phyloP scores from a whole-genome alignment of 1,140 invertebrate species.

The Bombus soroeensis region DNA sequence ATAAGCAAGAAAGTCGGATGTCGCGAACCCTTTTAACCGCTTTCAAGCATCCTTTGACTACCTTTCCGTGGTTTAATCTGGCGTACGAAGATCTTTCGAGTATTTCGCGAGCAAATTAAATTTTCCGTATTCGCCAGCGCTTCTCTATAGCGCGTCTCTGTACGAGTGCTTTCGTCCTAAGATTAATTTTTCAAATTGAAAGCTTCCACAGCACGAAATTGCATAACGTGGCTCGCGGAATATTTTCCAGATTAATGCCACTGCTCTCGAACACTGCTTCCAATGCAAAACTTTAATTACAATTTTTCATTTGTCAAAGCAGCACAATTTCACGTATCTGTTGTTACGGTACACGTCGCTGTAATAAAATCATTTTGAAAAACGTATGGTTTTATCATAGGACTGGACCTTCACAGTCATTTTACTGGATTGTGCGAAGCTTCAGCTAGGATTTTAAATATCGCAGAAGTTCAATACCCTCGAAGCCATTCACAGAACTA shows the following conservation, averaged over 20 bases:
- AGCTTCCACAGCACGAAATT: neutral
- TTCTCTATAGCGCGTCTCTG: neutral
- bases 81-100: slow-evolving; percentile 26
- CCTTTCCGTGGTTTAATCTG: slow-evolving; percentile 33
- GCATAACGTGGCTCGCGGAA: neutral
- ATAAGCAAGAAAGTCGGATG: slow-evolving; percentile 6
- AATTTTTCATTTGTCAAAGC: neutral
- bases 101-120: slow-evolving; percentile 45
- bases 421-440: too few species aligned
- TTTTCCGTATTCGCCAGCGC: slow-evolving; percentile 30
- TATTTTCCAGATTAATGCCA: slow-evolving; percentile 8
- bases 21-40: slow-evolving; percentile 23
- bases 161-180: slow-evolving; percentile 13
- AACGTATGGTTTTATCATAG: too few species aligned
- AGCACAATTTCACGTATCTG: too few species aligned
- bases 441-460: neutral
- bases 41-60: slow-evolving; percentile 32
- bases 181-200: slow-evolving; percentile 50
- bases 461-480: neutral
- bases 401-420: too few species aligned
- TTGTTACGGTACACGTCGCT: neutral
- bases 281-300: neutral
- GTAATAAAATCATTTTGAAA: neutral
- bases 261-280: neutral
- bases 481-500: neutral